phyloP scores from a whole-genome alignment of 2,113 vertebrate genomes.

The Ameiurus melas region DNA sequence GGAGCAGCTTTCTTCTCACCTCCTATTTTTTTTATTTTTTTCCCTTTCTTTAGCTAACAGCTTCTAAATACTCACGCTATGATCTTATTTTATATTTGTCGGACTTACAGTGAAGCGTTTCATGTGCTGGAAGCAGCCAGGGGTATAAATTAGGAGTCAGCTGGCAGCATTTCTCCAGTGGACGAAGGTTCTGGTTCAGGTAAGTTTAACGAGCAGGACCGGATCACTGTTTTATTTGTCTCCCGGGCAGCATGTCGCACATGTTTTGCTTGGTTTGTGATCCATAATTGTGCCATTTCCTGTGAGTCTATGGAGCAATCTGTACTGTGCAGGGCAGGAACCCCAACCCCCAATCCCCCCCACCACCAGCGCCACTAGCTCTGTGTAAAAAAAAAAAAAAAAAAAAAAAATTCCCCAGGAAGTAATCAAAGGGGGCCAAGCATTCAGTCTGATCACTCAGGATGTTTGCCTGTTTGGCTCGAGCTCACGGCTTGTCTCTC shows the following conservation, averaged over 20 bases:
- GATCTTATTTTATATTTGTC: conserved; percentile 49
- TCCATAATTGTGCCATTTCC: conserved; percentile 82
- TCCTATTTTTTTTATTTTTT: conserved; percentile 35
- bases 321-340: conserved; percentile 69
- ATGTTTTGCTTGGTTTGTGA: conserved; percentile 80
- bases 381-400: conserved; percentile 25
- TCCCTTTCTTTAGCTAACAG: conserved; percentile 31
- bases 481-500: conserved; percentile 54
- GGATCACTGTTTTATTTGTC: conserved; percentile 78
- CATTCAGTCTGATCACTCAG: conserved; percentile 53
- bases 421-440: conserved; percentile 46
- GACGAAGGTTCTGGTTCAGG: conserved; percentile 76
- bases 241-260: conserved; percentile 71
- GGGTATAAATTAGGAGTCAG: conserved; percentile 84
- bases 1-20: conserved; percentile 59
- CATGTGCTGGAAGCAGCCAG: conserved; percentile 75
- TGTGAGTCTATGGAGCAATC: conserved; percentile 76
- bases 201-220: conserved; percentile 73
- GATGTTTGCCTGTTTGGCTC: conserved; percentile 66
- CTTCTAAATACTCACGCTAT: conserved; percentile 18
- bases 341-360: conserved; percentile 45
- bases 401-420: neutral
- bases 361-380: neutral
- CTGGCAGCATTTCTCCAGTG: conserved; percentile 80
- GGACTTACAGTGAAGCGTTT: conserved; percentile 77